Base-by-base conservation (phyloP, 2,797 vertebrate species). In the Pangasius krempfi region DNA sequence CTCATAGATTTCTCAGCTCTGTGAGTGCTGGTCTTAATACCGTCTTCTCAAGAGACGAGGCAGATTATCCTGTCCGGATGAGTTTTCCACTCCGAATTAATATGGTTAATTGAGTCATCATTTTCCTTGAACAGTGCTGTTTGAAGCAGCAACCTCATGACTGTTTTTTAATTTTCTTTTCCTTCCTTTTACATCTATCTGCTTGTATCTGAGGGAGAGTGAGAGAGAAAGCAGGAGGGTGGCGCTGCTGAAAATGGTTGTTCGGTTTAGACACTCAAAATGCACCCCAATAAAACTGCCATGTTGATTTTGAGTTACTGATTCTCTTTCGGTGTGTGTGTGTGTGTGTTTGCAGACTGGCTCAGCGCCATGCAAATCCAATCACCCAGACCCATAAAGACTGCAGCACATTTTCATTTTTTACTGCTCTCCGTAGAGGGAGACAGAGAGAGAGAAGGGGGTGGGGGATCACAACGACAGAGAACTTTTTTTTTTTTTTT, bases 341-440 rank as follows among this genome's bases (percentile, higher is more conserved):
- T 30, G n/a, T 68, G 88, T 85, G 91, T 90, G 88, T 90, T 84
- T 90, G 86, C 88, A 87, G 47, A 75, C 88, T 91, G 90, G 91
- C 89, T 90, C 86, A 80, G 87, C 58, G 87, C 90, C 85, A 88
- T 92, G 90, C 90, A 91, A 90, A 92, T 92, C 91, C 91, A 93
- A 91, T 92, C 89, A 92, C 90, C 86, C 84, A 87, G 88, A 92
- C 89, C 89, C 89, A 93, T 90, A 91, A 92, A 92, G 90, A 87
- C 89, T 91, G 91, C 89, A 90, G 87, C 90, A 85, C 89, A 89
- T 92, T 90, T 91, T 84, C 88, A 92, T 91, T 93, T 92, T 88
- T 90, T 84, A 89, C 89, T 81, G 60, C 87, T 89, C 83, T 90
- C 89, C 56, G 87, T 88, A 91, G 88, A 88, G 83, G 76, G 58